phyloP scores from a whole-genome alignment of 1,140 invertebrate species.

The Linepithema humile region DNA sequence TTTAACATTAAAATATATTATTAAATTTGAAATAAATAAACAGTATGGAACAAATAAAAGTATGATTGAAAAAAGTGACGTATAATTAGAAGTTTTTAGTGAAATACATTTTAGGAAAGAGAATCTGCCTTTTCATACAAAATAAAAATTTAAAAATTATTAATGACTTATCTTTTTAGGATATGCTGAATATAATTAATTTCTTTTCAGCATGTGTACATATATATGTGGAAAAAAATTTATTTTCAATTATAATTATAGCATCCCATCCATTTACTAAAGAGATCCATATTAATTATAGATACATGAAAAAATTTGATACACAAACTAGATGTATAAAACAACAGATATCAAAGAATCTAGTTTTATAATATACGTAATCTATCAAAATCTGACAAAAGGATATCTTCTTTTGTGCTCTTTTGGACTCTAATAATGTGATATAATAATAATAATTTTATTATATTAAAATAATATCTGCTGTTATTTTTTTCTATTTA shows the following conservation, averaged over 20 bases:
- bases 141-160: constrained; percentile 6
- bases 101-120: background rate
- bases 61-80: too few species aligned
- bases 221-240: background rate
- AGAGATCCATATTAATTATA: background rate
- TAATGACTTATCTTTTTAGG: background rate
- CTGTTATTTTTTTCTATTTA: background rate
- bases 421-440: background rate
- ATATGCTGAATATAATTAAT: background rate
- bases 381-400: too few species aligned
- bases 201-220: background rate
- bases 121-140: background rate
- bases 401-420: background rate
- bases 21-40: background rate
- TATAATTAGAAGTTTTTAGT: background rate
- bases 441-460: constrained; percentile 25
- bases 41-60: background rate
- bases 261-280: too few species aligned
- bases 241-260: background rate
- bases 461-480: constrained; percentile 38
- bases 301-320: background rate
- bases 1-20: constrained; percentile 22
- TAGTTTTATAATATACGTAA: constrained; percentile 19
- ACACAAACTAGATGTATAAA: constrained; percentile 28
- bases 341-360: constrained; percentile 26